Evolutionary conservation across 2,888 invertebrate species (phyloP).

Genomic region (Tipula lateralis): DNA sequence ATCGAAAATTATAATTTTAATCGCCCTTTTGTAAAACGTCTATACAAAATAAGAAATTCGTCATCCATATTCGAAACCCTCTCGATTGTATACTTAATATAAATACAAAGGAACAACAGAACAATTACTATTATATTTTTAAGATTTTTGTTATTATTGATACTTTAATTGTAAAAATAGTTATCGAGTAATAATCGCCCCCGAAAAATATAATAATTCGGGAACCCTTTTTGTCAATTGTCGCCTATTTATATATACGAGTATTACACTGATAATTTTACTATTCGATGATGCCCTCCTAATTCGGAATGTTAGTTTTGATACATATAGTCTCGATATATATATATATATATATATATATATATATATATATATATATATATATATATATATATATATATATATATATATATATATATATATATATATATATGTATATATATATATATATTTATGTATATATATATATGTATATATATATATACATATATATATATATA

Average conservation of each 20-base stretch:
- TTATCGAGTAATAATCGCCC: background rate
- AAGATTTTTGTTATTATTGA: background rate
- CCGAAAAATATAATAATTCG: background rate
- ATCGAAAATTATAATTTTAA: background rate
- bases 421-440: constrained; percentile 11
- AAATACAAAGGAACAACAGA: background rate
- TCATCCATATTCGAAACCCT: background rate
- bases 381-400: constrained; percentile 25
- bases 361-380: constrained; percentile 26
- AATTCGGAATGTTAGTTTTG: too few species aligned
- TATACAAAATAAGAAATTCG: background rate
- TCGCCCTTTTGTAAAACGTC: background rate
- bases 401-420: constrained; percentile 26
- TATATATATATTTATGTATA: constrained; percentile 4
- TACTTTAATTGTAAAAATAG: background rate
- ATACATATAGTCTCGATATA: too few species aligned
- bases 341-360: background rate
- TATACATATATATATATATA: constrained; percentile 26
- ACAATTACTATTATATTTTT: background rate
- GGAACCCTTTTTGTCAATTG: background rate
- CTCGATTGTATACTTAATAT: background rate
- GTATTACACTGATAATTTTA: background rate
- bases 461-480: constrained; percentile 26
- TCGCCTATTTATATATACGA: background rate
- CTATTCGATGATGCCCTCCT: background rate